Evolutionary conservation across 2,888 invertebrate species (phyloP).

Genomic region (Chymomyza fuscimana): DNA sequence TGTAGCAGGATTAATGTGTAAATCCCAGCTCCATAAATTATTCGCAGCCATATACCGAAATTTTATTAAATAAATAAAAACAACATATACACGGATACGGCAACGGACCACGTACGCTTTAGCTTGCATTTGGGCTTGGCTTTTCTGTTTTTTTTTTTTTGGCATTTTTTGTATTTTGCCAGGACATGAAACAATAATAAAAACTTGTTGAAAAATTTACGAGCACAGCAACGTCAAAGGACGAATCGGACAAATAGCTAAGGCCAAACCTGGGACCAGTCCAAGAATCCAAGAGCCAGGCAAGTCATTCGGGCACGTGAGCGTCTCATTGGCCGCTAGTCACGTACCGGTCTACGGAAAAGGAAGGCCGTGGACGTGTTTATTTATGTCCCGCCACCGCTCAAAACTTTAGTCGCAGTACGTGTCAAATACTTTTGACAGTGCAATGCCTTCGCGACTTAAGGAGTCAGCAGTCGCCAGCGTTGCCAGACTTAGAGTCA

Average conservation of each 20-base stretch:
- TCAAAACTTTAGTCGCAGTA: conserved; percentile 66
- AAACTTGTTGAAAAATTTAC: conserved; percentile 68
- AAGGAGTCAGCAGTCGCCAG: conserved; percentile 30
- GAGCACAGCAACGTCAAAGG: conserved; percentile 52
- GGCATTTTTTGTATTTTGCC: conserved; percentile 27
- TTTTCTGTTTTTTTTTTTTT: conserved; percentile 1
- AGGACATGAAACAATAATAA: conserved; percentile 63
- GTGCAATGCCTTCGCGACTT: conserved; percentile 55
- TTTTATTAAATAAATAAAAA: conserved; percentile 64
- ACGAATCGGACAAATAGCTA: conserved; percentile 50
- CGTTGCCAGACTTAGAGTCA: not conserved
- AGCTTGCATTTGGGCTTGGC: not conserved
- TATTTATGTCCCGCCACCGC: conserved; percentile 65
- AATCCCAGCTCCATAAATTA: conserved; percentile 59
- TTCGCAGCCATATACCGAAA: conserved; percentile 52
- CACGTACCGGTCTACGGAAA: conserved; percentile 43
- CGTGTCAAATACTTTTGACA: conserved; percentile 70
- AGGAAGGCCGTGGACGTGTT: conserved; percentile 54
- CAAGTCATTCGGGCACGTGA: conserved; percentile 40
- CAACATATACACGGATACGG: conserved; percentile 37
- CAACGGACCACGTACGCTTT: not conserved
- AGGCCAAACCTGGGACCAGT: conserved; percentile 22
- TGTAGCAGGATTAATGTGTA: conserved; percentile 58
- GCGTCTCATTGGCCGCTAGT: conserved; percentile 43
- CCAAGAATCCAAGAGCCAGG: not conserved